phyloP scores from a whole-genome alignment of 2,113 vertebrate species.

The Tachysurus vachellii region DNA sequence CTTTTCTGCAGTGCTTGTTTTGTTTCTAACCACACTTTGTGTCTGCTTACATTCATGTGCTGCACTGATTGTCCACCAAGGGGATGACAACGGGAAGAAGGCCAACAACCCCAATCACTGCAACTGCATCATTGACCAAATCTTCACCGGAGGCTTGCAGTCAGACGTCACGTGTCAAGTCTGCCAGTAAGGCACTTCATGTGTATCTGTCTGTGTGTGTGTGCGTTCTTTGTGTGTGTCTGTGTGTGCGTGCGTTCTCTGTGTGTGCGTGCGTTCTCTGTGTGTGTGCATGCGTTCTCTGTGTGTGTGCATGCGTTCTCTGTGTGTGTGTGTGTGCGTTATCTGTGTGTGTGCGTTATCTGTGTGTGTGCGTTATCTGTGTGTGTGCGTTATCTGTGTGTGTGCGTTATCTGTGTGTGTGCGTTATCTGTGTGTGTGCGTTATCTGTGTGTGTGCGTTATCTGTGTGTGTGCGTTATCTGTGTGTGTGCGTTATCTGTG shows the following conservation, averaged over 20 bases:
- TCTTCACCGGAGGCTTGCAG: constrained; percentile 90
- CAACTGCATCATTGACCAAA: constrained; percentile 94
- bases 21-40: background rate
- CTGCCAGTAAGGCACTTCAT: constrained; percentile 82
- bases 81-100: constrained; percentile 90
- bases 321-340: background rate
- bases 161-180: constrained; percentile 92
- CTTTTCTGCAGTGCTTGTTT: background rate
- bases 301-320: background rate
- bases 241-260: background rate
- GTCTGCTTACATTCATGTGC: constrained; percentile 18
- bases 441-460: background rate
- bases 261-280: background rate
- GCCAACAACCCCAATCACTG: constrained; percentile 93
- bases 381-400: background rate
- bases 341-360: background rate
- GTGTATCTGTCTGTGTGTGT: constrained; percentile 7
- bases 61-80: constrained; percentile 58
- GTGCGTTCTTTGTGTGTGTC: background rate
- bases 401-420: too few relatives aligned
- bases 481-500: background rate
- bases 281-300: too few relatives aligned
- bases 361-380: background rate
- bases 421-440: background rate
- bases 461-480: background rate